A percentile compares a stretch with the other conserved stretches of the same genome.
These are phyloP conservation scores for Argyra leucocephala DNA, from an alignment of 2,888 invertebrate genomes.

Conservation along the genomic window DNA sequence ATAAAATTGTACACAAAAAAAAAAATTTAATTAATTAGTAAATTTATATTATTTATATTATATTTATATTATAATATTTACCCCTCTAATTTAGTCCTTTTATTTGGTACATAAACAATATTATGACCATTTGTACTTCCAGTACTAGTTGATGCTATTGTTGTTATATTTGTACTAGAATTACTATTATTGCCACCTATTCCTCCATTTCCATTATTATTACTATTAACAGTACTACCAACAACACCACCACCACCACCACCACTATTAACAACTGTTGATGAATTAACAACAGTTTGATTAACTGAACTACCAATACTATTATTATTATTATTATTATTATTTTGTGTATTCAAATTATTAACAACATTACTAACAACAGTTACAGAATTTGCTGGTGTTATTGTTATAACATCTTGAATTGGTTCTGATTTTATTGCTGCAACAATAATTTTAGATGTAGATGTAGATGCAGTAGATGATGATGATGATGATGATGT, in stretches of 20 bases:
- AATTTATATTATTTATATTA: not conserved
- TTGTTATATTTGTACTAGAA: conserved; percentile 6
- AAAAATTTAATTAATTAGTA: not conserved
- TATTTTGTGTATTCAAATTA: no score
- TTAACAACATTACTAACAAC: conserved; percentile 3
- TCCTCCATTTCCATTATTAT: not conserved
- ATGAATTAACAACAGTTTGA: not conserved
- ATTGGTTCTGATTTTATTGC: conserved; percentile 42
- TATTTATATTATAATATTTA: conserved; percentile 26
- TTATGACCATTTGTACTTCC: conserved; percentile 42
- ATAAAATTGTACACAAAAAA: conserved; percentile 13
- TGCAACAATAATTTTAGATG: conserved; percentile 28
- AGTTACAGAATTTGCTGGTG: conserved; percentile 18
- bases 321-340: no score
- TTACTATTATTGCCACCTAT: not conserved
- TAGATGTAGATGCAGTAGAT: not conserved
- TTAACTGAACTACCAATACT: not conserved
- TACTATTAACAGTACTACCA: not conserved
- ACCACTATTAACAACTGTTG: not conserved
- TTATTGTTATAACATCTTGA: conserved; percentile 35
- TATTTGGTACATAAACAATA: conserved; percentile 42
- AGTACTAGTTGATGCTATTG: conserved; percentile 28
- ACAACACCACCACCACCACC: not conserved
- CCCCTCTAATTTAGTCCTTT: conserved; percentile 46
- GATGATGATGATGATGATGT: not conserved